A percentile compares a stretch with the other conserved stretches of the same genome.
Conservation (phyloP, 1,140 invertebrate genomes). For the Agrilus planipennis region DNA sequence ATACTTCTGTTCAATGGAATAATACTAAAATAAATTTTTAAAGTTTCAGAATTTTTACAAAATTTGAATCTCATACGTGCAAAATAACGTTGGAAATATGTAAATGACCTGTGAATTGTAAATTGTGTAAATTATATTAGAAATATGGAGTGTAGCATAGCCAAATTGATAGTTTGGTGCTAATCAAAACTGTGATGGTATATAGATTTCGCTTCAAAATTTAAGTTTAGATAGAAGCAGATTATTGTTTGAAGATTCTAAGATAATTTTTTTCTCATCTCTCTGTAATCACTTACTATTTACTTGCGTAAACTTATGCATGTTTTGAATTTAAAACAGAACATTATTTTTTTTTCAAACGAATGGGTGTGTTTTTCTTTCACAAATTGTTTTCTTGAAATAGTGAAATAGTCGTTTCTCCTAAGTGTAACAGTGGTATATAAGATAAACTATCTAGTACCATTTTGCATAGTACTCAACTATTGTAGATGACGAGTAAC, state of each 20-base stretch:
- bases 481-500: too few species aligned
- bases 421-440: background rate
- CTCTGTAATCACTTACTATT: background rate
- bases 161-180: slow-evolving; percentile 33
- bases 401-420: background rate
- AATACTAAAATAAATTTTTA: too few species aligned
- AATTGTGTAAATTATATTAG: slow-evolving; percentile 6
- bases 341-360: slow-evolving; percentile 16
- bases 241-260: too few species aligned
- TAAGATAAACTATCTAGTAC: too few species aligned
- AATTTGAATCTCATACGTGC: too few species aligned
- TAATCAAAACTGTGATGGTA: slow-evolving; percentile 34
- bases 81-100: too few species aligned
- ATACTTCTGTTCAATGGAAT: too few species aligned
- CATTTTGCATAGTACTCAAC: too few species aligned
- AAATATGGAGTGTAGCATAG: slow-evolving; percentile 8
- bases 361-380: background rate
- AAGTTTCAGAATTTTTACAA: too few species aligned
- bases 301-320: slow-evolving; percentile 2
- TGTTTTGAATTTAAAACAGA: slow-evolving; percentile 16
- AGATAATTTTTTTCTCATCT: slow-evolving; percentile 14
- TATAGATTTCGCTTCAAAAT: too few species aligned
- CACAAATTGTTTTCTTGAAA: background rate
- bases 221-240: too few species aligned
- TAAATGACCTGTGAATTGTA: too few species aligned